Evolutionary conservation across 2,888 invertebrate species (phyloP), one percentile per base, ranked within the genome.

Genomic region (Pachydiplax longipennis): DNA sequence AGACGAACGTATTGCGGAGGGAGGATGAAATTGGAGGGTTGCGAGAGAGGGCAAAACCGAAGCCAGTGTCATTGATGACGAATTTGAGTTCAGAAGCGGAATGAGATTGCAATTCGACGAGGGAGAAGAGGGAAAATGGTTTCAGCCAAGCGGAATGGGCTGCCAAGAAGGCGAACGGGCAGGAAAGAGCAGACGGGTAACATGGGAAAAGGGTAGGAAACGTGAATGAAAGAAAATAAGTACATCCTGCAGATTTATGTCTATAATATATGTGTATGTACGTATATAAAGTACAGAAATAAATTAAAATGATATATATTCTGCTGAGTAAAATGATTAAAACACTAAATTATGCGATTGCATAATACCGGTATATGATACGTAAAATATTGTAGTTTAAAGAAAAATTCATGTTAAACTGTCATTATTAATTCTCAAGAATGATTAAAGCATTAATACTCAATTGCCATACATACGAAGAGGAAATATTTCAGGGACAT

Each of bases 11-110:
- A 87, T 87, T 87, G 87, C 61, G 87, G 61, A 22, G 83, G 22
- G 83, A 58, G 83, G 83, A 83, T n/a, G 48, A 44, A 58, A 53
- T 58, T 83, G 58, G 35, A 58, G 53, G 48, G 53, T 44, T 22
- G 8, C 31, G 82, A 53, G 53, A 53, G 35, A 58, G 10, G 58
- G 83, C 61, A 61, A 58, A 65, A 87, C 87, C 58, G 87, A 87
- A 61, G 87, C 58, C 61, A 35, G 87, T 61, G 87, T 87, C 87
- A 87, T 87, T 87, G 87, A 87, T 87, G 87, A 87, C 87, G 87
- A 87, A 87, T 87, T 87, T 87, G 37, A 87, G 87, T 87, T 87
- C 87, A 65, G 87, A 58, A 65, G 61, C 87, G 87, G 87, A 87
- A 87, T 87, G 87, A 87, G 87, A 87, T 87, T 87, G 87, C 87